Evolutionary conservation across 2,113 vertebrate genomes (phyloP).

Genomic region (Ginglymostoma cirratum): DNA sequence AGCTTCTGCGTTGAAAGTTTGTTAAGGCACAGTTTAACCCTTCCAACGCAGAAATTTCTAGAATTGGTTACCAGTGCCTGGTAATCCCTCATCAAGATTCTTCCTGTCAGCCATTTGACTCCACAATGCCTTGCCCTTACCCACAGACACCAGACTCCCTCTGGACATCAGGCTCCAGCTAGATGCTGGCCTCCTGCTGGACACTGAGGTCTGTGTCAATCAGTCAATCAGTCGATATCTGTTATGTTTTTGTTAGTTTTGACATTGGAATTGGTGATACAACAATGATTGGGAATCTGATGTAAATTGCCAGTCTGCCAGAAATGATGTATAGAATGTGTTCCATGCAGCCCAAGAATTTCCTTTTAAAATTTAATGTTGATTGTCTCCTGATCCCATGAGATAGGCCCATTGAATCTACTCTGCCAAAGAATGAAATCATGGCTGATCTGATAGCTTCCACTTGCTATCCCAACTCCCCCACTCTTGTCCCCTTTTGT

Average conservation of each 20-base stretch:
- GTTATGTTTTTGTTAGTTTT: background rate
- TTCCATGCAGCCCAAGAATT: background rate
- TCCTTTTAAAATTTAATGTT: background rate
- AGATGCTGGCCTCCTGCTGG: background rate
- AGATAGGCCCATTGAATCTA: too few species aligned
- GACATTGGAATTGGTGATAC: background rate
- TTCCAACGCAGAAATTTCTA: background rate
- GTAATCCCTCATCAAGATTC: too few species aligned
- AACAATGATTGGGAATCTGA: background rate
- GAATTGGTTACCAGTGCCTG: too few species aligned
- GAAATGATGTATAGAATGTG: background rate
- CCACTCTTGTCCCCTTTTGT: too few species aligned
- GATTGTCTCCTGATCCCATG: background rate
- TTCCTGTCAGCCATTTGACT: background rate
- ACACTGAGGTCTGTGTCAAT: background rate
- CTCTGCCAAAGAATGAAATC: too few species aligned
- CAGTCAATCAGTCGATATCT: too few species aligned
- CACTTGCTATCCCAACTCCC: background rate
- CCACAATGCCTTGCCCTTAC: too few species aligned
- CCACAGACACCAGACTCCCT: too few species aligned
- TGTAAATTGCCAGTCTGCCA: background rate
- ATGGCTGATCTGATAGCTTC: too few species aligned
- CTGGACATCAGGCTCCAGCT: background rate
- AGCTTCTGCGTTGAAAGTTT: background rate
- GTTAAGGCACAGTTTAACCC: background rate